phyloP scores from a whole-genome alignment of 2,888 invertebrate species.

The Scaptomyza parva region DNA sequence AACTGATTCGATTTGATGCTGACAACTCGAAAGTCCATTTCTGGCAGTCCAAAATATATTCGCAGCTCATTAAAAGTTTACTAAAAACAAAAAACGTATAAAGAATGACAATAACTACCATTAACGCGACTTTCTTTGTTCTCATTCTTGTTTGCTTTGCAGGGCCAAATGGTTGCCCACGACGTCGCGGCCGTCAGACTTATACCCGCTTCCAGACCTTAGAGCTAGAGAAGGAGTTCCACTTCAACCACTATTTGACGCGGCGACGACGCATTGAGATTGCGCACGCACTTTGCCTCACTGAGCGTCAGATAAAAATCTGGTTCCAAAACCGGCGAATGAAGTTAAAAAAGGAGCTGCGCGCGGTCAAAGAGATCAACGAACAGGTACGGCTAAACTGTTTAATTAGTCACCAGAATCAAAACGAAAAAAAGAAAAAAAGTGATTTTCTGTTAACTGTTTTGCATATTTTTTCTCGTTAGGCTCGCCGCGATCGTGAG shows the following conservation, averaged over 20 bases:
- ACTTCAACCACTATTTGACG: slow-evolving; percentile 98
- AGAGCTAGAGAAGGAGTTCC: slow-evolving; percentile 99
- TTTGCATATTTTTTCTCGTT: neutral
- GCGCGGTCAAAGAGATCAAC: slow-evolving; percentile 97
- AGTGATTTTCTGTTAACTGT: neutral
- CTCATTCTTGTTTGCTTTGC: slow-evolving; percentile 85
- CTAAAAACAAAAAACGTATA: slow-evolving; percentile 53
- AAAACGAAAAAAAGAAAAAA: neutral
- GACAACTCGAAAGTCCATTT: slow-evolving; percentile 49
- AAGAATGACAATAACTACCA: slow-evolving; percentile 34
- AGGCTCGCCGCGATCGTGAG: slow-evolving; percentile 93
- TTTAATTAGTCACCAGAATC: neutral
- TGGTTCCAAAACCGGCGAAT: slow-evolving; percentile 99
- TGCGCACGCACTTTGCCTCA: slow-evolving; percentile 97
- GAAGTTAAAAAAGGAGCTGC: slow-evolving; percentile 98
- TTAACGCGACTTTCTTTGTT: slow-evolving; percentile 66
- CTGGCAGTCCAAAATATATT: slow-evolving; percentile 53
- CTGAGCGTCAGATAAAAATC: slow-evolving; percentile 98
- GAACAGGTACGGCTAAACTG: slow-evolving; percentile 87
- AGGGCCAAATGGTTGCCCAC: slow-evolving; percentile 98
- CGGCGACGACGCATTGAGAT: slow-evolving; percentile 98
- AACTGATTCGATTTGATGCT: slow-evolving; percentile 11
- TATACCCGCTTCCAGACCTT: slow-evolving; percentile 99
- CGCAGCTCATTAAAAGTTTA: slow-evolving; percentile 70
- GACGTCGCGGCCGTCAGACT: slow-evolving; percentile 97